A percentile compares a stretch with the other conserved stretches of the same genome.
phyloP scores from a whole-genome alignment of 2,113 vertebrate species.

The Poecile atricapillus region DNA sequence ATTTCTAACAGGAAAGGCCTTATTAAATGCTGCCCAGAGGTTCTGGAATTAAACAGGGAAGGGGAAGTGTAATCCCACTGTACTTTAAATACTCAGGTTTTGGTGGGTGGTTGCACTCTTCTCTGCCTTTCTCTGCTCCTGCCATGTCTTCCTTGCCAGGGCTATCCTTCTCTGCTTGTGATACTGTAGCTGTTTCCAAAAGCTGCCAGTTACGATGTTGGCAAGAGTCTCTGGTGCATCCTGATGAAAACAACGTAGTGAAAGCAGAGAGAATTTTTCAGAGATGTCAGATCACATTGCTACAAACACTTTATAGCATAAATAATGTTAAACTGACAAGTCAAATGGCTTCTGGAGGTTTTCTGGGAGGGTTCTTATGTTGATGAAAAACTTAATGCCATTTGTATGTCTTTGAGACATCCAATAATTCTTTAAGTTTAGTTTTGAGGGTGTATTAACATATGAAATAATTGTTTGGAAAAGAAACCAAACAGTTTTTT shows the following conservation, averaged over 20 bases:
- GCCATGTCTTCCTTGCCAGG: background rate
- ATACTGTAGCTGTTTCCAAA: background rate
- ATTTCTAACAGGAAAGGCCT: background rate
- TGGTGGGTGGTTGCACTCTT: background rate
- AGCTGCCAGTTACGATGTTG: background rate
- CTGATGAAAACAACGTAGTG: background rate
- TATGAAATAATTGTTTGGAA: background rate
- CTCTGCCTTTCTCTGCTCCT: background rate
- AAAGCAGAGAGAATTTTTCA: background rate
- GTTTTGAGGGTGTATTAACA: background rate
- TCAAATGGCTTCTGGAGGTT: background rate
- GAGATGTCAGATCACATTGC: fast-evolving
- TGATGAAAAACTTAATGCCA: background rate
- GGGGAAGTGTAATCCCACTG: background rate
- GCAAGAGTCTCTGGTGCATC: background rate
- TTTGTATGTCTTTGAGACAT: background rate
- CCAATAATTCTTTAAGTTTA: background rate
- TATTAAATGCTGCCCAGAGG: background rate
- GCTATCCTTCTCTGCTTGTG: background rate
- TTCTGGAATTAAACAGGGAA: background rate
- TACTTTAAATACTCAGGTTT: background rate
- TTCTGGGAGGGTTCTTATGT: background rate
- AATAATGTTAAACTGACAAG: background rate
- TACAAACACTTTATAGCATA: background rate
- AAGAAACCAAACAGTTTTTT: background rate